phyloP scores from a whole-genome alignment of 2,888 invertebrate genomes.

The Himalopsyche tibetana region DNA sequence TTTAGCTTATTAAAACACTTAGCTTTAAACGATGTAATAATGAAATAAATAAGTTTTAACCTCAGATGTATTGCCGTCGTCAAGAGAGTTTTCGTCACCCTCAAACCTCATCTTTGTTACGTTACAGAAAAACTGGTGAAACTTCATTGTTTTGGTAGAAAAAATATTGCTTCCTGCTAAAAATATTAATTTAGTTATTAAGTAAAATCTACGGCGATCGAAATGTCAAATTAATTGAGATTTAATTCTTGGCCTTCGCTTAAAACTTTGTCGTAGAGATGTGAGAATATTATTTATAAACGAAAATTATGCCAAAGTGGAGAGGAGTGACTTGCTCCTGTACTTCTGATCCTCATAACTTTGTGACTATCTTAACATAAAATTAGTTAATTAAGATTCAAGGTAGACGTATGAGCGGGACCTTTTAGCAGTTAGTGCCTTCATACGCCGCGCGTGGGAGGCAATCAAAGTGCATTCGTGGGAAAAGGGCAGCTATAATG shows the following conservation, averaged over 20 bases:
- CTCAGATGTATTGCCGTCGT: too few species aligned
- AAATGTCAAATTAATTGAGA: not conserved
- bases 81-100: too few species aligned
- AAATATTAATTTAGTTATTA: too few species aligned
- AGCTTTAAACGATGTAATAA: too few species aligned
- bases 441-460: not conserved
- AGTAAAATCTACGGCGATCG: too few species aligned
- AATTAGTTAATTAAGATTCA: conserved; percentile 26
- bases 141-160: too few species aligned
- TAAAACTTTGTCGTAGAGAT: not conserved
- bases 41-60: too few species aligned
- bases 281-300: not conserved
- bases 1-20: too few species aligned
- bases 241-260: not conserved
- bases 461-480: conserved; percentile 27
- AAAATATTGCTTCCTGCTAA: too few species aligned
- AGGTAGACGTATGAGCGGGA: not conserved
- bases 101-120: too few species aligned
- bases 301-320: conserved; percentile 16
- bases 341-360: not conserved
- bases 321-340: not conserved
- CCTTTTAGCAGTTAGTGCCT: conserved; percentile 4
- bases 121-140: too few species aligned
- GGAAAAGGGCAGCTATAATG: not conserved
- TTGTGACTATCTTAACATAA: conserved; percentile 19